These are phyloP conservation scores for Cinclus mexicanus DNA, from an alignment of 2,113 vertebrate genomes.

Conservation along the genomic window DNA sequence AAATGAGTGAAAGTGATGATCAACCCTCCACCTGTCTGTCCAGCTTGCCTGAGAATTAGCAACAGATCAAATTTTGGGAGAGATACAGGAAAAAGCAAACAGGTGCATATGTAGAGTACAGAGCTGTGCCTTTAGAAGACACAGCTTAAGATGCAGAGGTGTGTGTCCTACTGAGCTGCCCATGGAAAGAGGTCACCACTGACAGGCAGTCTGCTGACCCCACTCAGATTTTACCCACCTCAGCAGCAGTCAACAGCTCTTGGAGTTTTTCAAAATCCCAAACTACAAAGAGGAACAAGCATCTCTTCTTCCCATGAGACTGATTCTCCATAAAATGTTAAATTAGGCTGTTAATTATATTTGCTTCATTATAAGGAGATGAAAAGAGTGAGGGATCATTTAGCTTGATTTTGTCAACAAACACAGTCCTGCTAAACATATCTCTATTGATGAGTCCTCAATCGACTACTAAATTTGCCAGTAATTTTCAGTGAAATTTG, in stretches of 20 bases:
- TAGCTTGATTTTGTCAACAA: conserved; percentile 37
- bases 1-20: neutral
- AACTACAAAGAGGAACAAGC: neutral
- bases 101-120: neutral
- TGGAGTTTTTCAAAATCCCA: neutral
- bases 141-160: neutral
- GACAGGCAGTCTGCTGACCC: neutral
- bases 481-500: neutral
- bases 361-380: neutral
- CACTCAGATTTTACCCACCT: neutral
- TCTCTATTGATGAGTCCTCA: neutral
- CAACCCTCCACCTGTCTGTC: neutral
- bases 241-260: neutral
- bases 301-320: neutral
- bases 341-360: conserved; percentile 29
- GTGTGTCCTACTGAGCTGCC: neutral
- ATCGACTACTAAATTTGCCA: neutral
- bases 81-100: neutral
- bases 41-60: neutral
- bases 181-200: neutral
- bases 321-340: conserved; percentile 15
- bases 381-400: conserved; percentile 11
- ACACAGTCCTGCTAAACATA: neutral
- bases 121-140: neutral
- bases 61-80: neutral